Percentiles rank a stretch among this genome's conserved stretches.
Evolutionary conservation across 2,797 vertebrate species (phyloP).

Genomic region (Danio tinwini): DNA sequence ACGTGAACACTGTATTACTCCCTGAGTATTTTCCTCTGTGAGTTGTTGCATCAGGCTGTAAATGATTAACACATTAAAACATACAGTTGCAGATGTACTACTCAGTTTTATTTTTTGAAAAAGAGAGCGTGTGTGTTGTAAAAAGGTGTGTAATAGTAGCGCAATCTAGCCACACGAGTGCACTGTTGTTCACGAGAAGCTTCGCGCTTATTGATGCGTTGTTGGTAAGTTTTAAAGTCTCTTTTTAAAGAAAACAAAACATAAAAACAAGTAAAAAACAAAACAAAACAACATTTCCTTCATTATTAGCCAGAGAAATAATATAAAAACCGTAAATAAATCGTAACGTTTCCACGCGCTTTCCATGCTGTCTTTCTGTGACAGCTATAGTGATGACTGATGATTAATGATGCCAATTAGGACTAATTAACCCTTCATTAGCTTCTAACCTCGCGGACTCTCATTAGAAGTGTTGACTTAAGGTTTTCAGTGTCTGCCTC

Average conservation of each 20-base stretch:
- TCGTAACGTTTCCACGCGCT: neutral
- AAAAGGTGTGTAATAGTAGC: neutral
- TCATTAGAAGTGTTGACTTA: slow-evolving; percentile 60
- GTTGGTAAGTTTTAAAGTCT: neutral
- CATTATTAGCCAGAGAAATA: neutral
- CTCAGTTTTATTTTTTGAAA: neutral
- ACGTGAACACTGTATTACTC: slow-evolving; percentile 79
- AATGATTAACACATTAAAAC: slow-evolving; percentile 84
- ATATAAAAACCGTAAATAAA: neutral
- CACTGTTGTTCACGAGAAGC: neutral
- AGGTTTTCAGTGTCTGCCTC: slow-evolving; percentile 43
- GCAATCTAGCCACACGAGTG: slow-evolving; percentile 1
- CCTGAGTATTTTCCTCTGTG: slow-evolving; percentile 64
- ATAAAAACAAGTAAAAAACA: neutral
- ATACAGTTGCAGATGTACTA: slow-evolving; percentile 51
- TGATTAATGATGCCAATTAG: slow-evolving; percentile 57
- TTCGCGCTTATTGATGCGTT: neutral
- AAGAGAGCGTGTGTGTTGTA: neutral
- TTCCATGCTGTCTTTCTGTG: slow-evolving; percentile 10
- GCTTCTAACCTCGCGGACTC: slow-evolving; percentile 51
- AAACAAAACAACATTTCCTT: neutral
- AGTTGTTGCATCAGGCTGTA: slow-evolving; percentile 79
- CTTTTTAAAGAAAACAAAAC: neutral
- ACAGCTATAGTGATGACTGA: slow-evolving; percentile 57
- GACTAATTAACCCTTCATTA: slow-evolving; percentile 57